These are phyloP conservation scores for Conchocele bisecta DNA, from an alignment of 2,888 invertebrate species.

Conservation along the genomic window DNA sequence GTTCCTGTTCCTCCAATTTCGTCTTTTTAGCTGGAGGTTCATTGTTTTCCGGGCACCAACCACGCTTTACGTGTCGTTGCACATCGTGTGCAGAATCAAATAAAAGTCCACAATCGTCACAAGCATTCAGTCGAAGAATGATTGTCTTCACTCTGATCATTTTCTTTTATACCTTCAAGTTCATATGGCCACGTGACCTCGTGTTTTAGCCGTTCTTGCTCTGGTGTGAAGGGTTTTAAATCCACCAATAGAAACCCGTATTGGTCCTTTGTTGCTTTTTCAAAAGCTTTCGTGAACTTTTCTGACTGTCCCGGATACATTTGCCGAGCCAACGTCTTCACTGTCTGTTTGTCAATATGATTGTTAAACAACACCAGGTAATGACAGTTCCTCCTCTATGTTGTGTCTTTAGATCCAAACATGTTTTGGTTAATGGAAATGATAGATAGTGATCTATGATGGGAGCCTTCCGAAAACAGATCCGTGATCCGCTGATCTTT, in stretches of 20 bases:
- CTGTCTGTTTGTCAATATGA: constrained; percentile 27
- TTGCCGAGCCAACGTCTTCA: constrained; percentile 32
- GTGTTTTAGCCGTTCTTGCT: too few relatives aligned
- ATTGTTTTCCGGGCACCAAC: constrained; percentile 31
- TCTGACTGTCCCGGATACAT: constrained; percentile 33
- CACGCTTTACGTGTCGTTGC: constrained; percentile 27
- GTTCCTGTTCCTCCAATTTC: not conserved
- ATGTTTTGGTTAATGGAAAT: constrained; percentile 20
- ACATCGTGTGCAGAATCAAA: constrained; percentile 26
- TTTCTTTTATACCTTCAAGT: not conserved
- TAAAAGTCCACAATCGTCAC: constrained; percentile 35
- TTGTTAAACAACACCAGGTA: constrained; percentile 36
- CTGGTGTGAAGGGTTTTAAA: too few relatives aligned
- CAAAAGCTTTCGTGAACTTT: too few relatives aligned
- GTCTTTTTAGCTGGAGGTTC: not conserved
- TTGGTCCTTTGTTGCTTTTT: too few relatives aligned
- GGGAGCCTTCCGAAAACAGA: constrained; percentile 19
- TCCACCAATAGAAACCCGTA: too few relatives aligned
- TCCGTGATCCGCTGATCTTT: constrained; percentile 15
- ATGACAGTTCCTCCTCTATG: constrained; percentile 41
- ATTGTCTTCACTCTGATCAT: not conserved
- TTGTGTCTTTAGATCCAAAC: constrained; percentile 9
- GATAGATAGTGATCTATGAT: constrained; percentile 9
- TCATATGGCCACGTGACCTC: not conserved
- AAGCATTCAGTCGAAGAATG: not conserved